Percentiles rank a stretch among this genome's conserved stretches.
Conservation (phyloP, 2,797 vertebrate species). For the Danio tinwini region DNA sequence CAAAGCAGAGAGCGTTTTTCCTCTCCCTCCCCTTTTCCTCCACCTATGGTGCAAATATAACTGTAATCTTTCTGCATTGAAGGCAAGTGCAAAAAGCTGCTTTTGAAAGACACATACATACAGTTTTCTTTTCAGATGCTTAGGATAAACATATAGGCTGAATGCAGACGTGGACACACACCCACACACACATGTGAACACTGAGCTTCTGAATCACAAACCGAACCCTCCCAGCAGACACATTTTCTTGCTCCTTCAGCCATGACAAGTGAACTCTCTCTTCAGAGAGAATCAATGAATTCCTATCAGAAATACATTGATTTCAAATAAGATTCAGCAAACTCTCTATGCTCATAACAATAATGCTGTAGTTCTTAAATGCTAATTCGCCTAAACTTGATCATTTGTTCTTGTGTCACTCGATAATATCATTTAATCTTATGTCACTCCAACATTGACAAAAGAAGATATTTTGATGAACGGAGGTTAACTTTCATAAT, state of each 20-base stretch:
- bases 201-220: background rate
- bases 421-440: background rate
- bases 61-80: constrained; percentile 18
- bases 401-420: background rate
- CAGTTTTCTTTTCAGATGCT: constrained; percentile 20
- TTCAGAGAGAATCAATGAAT: background rate
- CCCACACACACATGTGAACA: constrained; percentile 15
- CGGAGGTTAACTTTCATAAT: background rate
- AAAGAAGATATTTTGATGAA: background rate
- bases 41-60: constrained; percentile 19
- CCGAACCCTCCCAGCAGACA: background rate
- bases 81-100: constrained; percentile 12
- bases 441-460: background rate
- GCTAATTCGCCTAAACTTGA: background rate
- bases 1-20: constrained; percentile 14
- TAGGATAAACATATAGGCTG: constrained; percentile 10
- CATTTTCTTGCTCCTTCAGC: background rate
- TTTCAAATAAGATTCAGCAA: background rate
- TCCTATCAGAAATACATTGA: constrained; percentile 9
- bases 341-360: background rate
- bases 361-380: background rate
- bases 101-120: constrained; percentile 24
- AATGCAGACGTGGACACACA: constrained; percentile 10
- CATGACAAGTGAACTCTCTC: background rate
- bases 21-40: background rate